Percentiles rank a stretch among this genome's conserved stretches.
These are phyloP conservation scores for Lycaena phlaeas DNA, from an alignment of 2,888 invertebrate species.

Conservation along the genomic window DNA sequence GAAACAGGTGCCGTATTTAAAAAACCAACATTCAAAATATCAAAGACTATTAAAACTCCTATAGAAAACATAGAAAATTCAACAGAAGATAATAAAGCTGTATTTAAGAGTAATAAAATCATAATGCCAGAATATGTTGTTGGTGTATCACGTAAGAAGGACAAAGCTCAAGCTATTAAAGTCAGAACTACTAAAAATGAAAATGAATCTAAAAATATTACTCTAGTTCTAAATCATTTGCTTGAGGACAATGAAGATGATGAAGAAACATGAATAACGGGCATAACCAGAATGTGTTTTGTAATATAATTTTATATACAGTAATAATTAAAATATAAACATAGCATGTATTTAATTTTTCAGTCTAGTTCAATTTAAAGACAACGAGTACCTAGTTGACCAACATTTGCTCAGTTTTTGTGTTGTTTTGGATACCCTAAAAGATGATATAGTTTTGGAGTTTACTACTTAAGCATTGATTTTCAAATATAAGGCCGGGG, in stretches of 20 bases:
- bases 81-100: constrained; percentile 38
- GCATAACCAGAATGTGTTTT: too few species aligned
- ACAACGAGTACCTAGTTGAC: too few species aligned
- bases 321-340: too few species aligned
- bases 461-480: too few species aligned
- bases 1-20: constrained; percentile 43
- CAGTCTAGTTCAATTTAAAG: too few species aligned
- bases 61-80: constrained; percentile 20
- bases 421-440: too few species aligned
- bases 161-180: constrained; percentile 39
- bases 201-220: constrained; percentile 32
- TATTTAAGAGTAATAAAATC: constrained; percentile 78
- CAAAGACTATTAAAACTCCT: constrained; percentile 34
- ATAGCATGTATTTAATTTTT: too few species aligned
- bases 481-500: too few species aligned
- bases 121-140: constrained; percentile 89
- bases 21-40: constrained; percentile 52
- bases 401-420: too few species aligned
- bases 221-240: constrained; percentile 60
- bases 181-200: constrained; percentile 19
- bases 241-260: constrained; percentile 42
- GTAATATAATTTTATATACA: too few species aligned
- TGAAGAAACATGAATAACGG: constrained; percentile 13
- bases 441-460: too few species aligned
- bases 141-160: constrained; percentile 74